Evolutionary conservation across 2,797 vertebrate genomes (phyloP).

Genomic region (Chaenodraco wilsoni): DNA sequence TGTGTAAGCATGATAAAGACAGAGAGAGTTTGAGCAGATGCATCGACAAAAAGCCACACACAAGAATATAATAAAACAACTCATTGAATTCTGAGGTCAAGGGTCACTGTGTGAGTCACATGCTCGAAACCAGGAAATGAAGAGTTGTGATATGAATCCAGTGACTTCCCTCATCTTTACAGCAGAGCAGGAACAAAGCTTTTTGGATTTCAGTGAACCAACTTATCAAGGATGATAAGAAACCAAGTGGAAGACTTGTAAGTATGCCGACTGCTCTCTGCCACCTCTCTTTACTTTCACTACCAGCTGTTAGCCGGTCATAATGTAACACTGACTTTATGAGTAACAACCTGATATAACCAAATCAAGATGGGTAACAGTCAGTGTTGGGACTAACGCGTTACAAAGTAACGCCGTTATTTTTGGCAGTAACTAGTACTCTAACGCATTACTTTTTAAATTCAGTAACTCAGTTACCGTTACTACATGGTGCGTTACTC

Average conservation of each 20-base stretch:
- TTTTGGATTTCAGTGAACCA: constrained; percentile 2
- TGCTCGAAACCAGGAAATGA: constrained; percentile 69
- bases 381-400: no score
- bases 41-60: background rate
- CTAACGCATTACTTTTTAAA: no score
- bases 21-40: background rate
- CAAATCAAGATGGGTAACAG: background rate
- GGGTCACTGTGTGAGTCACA: constrained; percentile 69
- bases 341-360: background rate
- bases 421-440: no score
- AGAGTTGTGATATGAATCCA: constrained; percentile 31
- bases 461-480: no score
- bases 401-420: no score
- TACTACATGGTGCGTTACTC: no score
- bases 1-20: constrained; percentile 13
- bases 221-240: constrained; percentile 47
- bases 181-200: constrained; percentile 25
- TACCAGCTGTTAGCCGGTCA: background rate
- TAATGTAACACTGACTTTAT: background rate
- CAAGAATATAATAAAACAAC: constrained; percentile 1
- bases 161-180: constrained; percentile 18
- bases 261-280: constrained; percentile 49
- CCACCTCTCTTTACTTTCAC: background rate
- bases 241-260: constrained; percentile 45
- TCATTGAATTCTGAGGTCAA: constrained; percentile 50